phyloP scores from a whole-genome alignment of 2,888 invertebrate species.

The Neuroscelio doddi region DNA sequence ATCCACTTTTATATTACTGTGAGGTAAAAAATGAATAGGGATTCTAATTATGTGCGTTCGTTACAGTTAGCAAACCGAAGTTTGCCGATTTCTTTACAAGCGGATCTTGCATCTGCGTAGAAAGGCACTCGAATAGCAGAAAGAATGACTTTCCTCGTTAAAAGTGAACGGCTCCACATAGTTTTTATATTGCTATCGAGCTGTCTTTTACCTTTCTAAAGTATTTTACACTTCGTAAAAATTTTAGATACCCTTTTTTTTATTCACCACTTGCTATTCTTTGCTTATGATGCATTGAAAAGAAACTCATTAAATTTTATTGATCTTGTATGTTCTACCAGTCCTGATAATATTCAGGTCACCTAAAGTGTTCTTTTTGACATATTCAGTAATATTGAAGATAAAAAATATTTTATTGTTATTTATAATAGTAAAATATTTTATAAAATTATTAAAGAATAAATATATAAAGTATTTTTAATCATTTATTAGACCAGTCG shows the following conservation, averaged over 20 bases:
- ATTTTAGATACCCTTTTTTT: slow-evolving; percentile 20
- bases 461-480: too few relatives aligned
- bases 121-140: slow-evolving; percentile 42
- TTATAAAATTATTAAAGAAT: too few relatives aligned
- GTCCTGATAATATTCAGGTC: slow-evolving; percentile 20
- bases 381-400: too few relatives aligned
- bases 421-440: too few relatives aligned
- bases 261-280: slow-evolving; percentile 10
- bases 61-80: slow-evolving; percentile 33
- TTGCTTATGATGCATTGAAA: slow-evolving; percentile 23
- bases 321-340: slow-evolving; percentile 14
- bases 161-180: slow-evolving; percentile 47
- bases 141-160: slow-evolving; percentile 53
- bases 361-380: too few relatives aligned
- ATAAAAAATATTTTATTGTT: too few relatives aligned
- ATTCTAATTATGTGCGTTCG: slow-evolving; percentile 24
- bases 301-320: slow-evolving; percentile 37
- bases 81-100: slow-evolving; percentile 40
- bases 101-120: slow-evolving; percentile 45
- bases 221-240: slow-evolving; percentile 49
- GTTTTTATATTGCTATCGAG: slow-evolving; percentile 50
- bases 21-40: slow-evolving; percentile 17
- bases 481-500: too few relatives aligned
- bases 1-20: slow-evolving; percentile 16
- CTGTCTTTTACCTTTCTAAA: slow-evolving; percentile 63